Evolutionary conservation across 2,797 vertebrate genomes (phyloP).

Genomic region (Scolopax bukidnonensis): DNA sequence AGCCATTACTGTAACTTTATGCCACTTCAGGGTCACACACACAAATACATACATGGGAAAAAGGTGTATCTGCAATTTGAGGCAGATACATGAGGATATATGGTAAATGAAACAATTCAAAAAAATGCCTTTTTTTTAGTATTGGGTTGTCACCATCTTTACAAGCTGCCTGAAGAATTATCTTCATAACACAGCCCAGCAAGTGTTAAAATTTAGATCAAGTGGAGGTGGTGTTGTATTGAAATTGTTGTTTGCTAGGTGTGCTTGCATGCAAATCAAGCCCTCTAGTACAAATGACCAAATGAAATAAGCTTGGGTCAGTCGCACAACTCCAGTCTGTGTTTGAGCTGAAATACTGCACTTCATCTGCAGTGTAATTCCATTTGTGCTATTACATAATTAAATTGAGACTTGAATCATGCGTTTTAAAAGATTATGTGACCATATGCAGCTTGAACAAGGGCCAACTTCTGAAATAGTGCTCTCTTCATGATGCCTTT

Average conservation of each 20-base stretch:
- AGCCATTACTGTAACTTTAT: fast-evolving
- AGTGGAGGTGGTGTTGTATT: neutral
- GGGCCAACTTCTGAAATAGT: constrained; percentile 86
- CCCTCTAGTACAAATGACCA: constrained; percentile 74
- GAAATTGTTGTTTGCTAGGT: neutral
- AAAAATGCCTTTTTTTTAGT: neutral
- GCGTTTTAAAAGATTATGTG: constrained; percentile 97
- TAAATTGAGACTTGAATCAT: constrained; percentile 92
- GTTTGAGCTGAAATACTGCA: constrained; percentile 80
- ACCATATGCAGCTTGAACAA: constrained; percentile 95
- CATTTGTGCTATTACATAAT: constrained; percentile 97
- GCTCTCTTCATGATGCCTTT: constrained; percentile 80
- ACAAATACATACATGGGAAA: neutral
- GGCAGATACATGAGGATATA: fast-evolving
- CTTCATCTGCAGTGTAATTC: constrained; percentile 92
- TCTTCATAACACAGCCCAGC: neutral
- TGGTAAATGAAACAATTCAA: neutral
- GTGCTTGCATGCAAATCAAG: constrained; percentile 34
- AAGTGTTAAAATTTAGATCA: neutral
- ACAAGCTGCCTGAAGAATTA: constrained; percentile 20
- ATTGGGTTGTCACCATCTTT: neutral
- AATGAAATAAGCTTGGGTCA: constrained; percentile 77
- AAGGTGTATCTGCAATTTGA: neutral
- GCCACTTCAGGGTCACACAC: neutral
- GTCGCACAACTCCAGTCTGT: constrained; percentile 74